Percentiles rank a stretch among this genome's conserved stretches.
These are phyloP conservation scores for Meloe dianella DNA, from an alignment of 2,888 invertebrate species.

Conservation along the genomic window DNA sequence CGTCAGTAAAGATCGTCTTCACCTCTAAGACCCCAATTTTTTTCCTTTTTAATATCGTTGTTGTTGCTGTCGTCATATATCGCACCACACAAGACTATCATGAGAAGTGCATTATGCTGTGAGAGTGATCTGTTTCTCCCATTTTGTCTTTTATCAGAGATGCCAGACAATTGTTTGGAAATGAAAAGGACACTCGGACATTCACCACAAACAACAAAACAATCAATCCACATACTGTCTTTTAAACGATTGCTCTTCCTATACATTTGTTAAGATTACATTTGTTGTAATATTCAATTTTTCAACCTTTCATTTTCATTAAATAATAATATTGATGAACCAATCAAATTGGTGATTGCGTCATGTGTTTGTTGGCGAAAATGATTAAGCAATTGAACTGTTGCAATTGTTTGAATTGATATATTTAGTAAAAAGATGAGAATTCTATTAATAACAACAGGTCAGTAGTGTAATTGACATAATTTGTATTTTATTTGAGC, in stretches of 20 bases:
- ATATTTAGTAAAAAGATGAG: not conserved
- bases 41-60: not conserved
- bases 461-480: not conserved
- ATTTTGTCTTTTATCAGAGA: too few relatives aligned
- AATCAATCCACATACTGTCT: too few relatives aligned
- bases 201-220: not conserved
- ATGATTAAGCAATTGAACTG: not conserved
- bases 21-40: not conserved
- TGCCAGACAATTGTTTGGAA: not conserved
- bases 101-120: not conserved
- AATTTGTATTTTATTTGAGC: not conserved
- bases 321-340: not conserved
- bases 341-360: not conserved
- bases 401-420: not conserved
- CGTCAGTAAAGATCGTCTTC: not conserved
- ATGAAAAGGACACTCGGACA: not conserved
- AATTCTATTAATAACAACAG: not conserved
- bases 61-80: not conserved
- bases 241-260: too few relatives aligned
- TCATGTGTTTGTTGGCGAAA: conserved; percentile 1
- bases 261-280: too few relatives aligned
- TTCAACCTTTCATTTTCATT: too few relatives aligned
- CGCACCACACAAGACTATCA: not conserved
- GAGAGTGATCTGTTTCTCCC: not conserved
- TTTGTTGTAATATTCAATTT: too few relatives aligned